Base-by-base conservation (phyloP, 2,113 vertebrate genomes). In the Atherinomorus stipes region DNA sequence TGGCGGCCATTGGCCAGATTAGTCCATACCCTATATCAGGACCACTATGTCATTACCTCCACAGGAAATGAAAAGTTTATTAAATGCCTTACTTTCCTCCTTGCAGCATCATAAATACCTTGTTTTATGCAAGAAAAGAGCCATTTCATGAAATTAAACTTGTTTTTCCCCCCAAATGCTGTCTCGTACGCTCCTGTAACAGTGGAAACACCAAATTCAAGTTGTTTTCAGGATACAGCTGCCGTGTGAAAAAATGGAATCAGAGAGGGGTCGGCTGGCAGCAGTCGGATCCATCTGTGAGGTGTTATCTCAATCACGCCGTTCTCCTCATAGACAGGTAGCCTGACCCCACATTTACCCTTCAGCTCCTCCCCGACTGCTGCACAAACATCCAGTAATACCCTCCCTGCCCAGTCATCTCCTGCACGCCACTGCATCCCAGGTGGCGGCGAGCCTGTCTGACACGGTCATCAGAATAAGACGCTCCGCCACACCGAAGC, bases 401-500 rank as follows among this genome's bases (percentile, higher is more conserved):
- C 40, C 28, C 65, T 18, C 37, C 65, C 37, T 0, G 21, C 42
- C 11, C 37, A n/a, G 28, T 10, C 19, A 0, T 8, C 67, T 62
- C 74, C 64, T 73, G 68, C 81, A 64, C 28, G 50, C 25, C 34
- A 0, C 53, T 1, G 47, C 2, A 73, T 70, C 52, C 60, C 60
- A 2, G 57, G 62, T 19, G 53, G 75, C 56, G 47, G 60, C 64
- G 18, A 64, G 10, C 3, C 23, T 38, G 65, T 80, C 60, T 88
- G 74, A 85, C 85, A 80, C 81, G 83, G 80, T 76, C 83, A 54
- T 47, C 25, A 63, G 72, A 56, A 73, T 65, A 31, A 66, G 74
- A 69, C 8, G 63, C 66, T 63, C 72, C 49, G 37, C 53, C 4
- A 1, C 69, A 47, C 54, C 53, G 74, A 22, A 80, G 37, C 76